phyloP scores from a whole-genome alignment of 35 echinoderm and acorn worm genomes.

The Ophioderma brevispina region DNA sequence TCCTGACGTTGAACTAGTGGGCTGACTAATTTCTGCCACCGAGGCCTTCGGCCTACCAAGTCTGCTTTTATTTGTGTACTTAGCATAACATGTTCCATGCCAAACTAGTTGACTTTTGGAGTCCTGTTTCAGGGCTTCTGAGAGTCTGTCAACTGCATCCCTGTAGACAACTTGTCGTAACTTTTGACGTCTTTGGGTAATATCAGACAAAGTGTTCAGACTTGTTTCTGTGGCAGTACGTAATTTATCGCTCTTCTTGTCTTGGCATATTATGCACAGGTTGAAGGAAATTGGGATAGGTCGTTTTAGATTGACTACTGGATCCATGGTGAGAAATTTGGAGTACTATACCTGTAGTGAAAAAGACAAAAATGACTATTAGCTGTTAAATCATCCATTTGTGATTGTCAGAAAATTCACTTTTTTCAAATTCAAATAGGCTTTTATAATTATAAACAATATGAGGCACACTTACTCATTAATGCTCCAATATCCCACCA shows the following conservation, averaged over 20 bases:
- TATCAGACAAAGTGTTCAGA: background rate
- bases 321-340: background rate
- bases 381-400: too few species aligned
- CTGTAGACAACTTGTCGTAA: background rate
- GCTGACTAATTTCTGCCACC: background rate
- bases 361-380: too few species aligned
- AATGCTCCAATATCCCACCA: too few species aligned
- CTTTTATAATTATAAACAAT: too few species aligned
- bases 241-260: background rate
- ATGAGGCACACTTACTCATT: too few species aligned
- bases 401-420: too few species aligned
- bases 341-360: too few species aligned
- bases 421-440: too few species aligned
- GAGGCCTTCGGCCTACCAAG: background rate
- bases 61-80: conserved; percentile 8
- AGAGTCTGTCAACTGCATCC: conserved; percentile 18
- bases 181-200: background rate
- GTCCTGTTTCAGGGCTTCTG: conserved; percentile 8
- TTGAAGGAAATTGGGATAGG: background rate
- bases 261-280: conserved; percentile 8
- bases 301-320: background rate
- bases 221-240: background rate
- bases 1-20: background rate
- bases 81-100: conserved; percentile 18
- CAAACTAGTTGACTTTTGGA: conserved; percentile 14